Base-by-base conservation (phyloP, 2,797 vertebrate genomes). In the Sternotherus odoratus region DNA sequence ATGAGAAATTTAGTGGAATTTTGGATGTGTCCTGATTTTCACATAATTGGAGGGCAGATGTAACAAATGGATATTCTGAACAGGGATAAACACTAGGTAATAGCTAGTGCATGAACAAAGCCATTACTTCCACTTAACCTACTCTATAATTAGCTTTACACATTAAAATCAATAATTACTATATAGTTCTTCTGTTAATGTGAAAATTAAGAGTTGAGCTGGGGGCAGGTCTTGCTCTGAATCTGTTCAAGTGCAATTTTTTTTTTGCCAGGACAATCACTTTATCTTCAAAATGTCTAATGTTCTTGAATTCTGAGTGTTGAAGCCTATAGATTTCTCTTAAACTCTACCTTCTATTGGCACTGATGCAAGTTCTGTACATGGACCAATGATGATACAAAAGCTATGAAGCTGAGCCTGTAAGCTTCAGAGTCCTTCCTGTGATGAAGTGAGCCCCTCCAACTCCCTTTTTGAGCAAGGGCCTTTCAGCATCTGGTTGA, bases 81-180 rank as follows among this genome's bases (percentile, higher is more conserved):
- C 56, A 91, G 53, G 36, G 48, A 72, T 91, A 96, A 92, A 87
- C n/a, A 90, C 60, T n/a, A 88, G 48, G 50, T 95, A 96, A 94
- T 79, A 85, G 53, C 50, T 75, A 43, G 53, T 81, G 75, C 39
- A 26, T 89, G 69, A 95, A 83, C 74, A 91, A 92, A 94, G 78
- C 23, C 84, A 84, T 79, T 92, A 77, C 50, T 91, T 91, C 46
- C 12, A 23, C 53, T 33, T 83, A 43, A 43, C 33, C 79, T 87
- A 28, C 33, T 19, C 60, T 66, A 36, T 72, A 86, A 92, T 48
- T 82, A 75, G 24, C 89, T 77, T 84, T 84, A 53, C 90, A 94
- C 86, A 90, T 77, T 78, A 90, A 88, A 93, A 90, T 9, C 39
- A 28, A 30, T 95, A 86, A 91, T 93, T 89, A 91, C 54, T 74